Evolutionary conservation across 2,113 vertebrate species (phyloP).

Genomic region (Patagioenas fasciata): DNA sequence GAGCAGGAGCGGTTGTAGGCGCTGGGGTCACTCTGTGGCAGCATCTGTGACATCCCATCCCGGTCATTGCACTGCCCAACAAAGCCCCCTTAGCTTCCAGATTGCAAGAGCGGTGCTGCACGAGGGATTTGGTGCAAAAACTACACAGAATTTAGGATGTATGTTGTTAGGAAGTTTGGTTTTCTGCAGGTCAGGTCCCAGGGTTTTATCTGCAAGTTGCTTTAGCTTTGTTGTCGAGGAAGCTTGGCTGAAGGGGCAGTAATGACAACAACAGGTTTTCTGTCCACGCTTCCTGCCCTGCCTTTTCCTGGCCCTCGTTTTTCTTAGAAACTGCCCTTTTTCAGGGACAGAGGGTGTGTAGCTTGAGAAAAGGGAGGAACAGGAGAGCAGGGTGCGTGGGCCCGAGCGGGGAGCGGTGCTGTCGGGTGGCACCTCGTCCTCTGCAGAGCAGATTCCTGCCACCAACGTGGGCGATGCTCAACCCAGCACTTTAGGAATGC

Average conservation of each 20-base stretch:
- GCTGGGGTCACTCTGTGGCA: accelerated
- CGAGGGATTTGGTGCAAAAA: not conserved
- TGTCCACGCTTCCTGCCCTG: not conserved
- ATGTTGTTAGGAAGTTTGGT: accelerated
- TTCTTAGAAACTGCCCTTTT: not conserved
- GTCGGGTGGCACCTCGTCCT: accelerated
- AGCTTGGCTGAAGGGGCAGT: not conserved
- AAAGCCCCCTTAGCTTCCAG: not conserved
- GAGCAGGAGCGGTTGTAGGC: not conserved
- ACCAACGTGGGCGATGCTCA: accelerated
- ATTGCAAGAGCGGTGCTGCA: not conserved
- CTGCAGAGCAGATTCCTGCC: not conserved
- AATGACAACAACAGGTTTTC: not conserved
- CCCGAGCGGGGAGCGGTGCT: not conserved
- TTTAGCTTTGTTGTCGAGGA: not conserved
- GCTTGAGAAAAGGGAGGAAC: not conserved
- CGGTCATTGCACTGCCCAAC: accelerated
- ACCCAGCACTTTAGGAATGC: not conserved
- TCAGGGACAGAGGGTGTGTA: not conserved
- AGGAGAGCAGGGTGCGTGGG: not conserved
- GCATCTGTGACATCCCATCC: not conserved
- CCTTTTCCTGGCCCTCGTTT: not conserved
- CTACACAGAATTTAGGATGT: not conserved
- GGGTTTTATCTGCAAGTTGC: not conserved
- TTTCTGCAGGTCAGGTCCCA: not conserved